These are phyloP conservation scores for Eumerus sabulonum DNA, from an alignment of 2,888 invertebrate genomes.

Conservation along the genomic window DNA sequence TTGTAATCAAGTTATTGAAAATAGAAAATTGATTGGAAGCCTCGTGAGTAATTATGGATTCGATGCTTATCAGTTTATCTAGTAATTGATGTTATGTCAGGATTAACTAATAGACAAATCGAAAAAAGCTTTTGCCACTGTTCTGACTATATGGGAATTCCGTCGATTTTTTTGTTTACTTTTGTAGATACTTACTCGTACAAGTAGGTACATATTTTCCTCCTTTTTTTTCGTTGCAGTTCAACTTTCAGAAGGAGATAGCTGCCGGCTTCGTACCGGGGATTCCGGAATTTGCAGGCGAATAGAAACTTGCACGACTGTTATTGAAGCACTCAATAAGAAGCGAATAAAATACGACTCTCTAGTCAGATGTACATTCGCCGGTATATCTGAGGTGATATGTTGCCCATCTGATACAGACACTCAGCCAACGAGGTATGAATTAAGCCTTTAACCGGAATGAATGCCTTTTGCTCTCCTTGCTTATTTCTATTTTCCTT, in stretches of 20 bases:
- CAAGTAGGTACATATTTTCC: too few relatives aligned
- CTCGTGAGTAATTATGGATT: too few relatives aligned
- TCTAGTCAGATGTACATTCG: constrained; percentile 72
- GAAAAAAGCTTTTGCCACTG: too few relatives aligned
- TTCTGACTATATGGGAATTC: too few relatives aligned
- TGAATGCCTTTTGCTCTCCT: background rate
- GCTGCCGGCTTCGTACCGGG: constrained; percentile 13
- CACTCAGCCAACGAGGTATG: background rate
- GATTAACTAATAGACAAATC: too few relatives aligned
- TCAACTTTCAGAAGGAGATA: constrained; percentile 24
- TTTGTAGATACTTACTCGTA: too few relatives aligned
- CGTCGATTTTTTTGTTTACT: too few relatives aligned
- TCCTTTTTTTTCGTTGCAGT: too few relatives aligned
- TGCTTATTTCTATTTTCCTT: constrained; percentile 15
- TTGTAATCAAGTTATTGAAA: too few relatives aligned
- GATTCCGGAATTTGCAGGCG: constrained; percentile 71
- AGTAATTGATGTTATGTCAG: too few relatives aligned
- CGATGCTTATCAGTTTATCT: too few relatives aligned
- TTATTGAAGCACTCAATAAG: constrained; percentile 34
- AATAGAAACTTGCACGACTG: constrained; percentile 54
- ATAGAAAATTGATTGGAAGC: too few relatives aligned
- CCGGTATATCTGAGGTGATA: constrained; percentile 71
- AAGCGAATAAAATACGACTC: constrained; percentile 27
- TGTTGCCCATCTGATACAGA: constrained; percentile 72
- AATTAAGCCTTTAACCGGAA: background rate